Evolutionary conservation across 1,140 invertebrate genomes (phyloP).

Genomic region (Ceratosolen fusciceps): DNA sequence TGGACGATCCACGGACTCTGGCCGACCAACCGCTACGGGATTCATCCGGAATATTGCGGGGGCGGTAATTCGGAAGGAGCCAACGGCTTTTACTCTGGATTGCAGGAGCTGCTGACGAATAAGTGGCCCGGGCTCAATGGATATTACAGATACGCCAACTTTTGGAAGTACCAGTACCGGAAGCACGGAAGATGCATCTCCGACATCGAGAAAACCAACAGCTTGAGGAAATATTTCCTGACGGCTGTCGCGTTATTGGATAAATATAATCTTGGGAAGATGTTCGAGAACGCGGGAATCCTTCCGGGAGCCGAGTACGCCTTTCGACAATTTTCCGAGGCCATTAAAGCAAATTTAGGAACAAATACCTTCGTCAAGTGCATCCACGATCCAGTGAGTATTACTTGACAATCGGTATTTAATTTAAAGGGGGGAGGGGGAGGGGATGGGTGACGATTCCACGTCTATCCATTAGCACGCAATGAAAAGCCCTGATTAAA

Average conservation of each 20-base stretch:
- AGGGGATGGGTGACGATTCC: not conserved
- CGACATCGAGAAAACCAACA: not conserved
- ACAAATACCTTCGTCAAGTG: not conserved
- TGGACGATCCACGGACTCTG: constrained; percentile 37
- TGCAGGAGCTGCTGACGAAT: not conserved
- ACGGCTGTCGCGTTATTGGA: not conserved
- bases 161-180: constrained; percentile 15
- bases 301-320: not conserved
- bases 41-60: not conserved
- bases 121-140: constrained; percentile 3
- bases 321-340: not conserved
- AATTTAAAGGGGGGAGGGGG: no score
- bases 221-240: not conserved
- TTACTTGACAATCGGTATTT: not conserved
- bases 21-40: not conserved
- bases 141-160: not conserved
- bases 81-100: not conserved
- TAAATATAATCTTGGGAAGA: not conserved
- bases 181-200: constrained; percentile 1
- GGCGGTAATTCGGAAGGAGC: not conserved
- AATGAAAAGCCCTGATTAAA: not conserved
- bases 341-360: not conserved
- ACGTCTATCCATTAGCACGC: no score
- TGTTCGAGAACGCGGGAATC: not conserved
- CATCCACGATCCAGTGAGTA: not conserved